Conservation (phyloP, 2,113 vertebrate species). For the Chascanopsetta lugubris region DNA sequence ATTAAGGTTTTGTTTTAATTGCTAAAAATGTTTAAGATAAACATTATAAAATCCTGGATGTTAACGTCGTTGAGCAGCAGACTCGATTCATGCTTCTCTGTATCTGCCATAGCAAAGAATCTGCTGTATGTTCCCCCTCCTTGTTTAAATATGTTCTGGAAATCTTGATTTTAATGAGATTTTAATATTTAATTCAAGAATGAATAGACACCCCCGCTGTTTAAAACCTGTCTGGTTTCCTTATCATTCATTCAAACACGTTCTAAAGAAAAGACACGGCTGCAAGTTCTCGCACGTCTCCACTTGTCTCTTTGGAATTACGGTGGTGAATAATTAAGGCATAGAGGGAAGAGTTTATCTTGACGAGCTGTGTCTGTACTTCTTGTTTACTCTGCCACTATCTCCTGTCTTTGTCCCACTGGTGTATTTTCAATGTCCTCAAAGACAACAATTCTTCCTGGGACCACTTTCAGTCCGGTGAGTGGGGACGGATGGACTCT, state of each 20-base stretch:
- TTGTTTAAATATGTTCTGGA: not conserved
- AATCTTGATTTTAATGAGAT: not conserved
- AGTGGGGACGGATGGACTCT: slow-evolving; percentile 48
- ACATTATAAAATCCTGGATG: not conserved
- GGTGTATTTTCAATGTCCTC: slow-evolving; percentile 47
- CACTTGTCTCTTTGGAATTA: not conserved
- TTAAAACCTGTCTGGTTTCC: not conserved
- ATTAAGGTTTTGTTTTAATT: no score
- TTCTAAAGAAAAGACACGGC: not conserved
- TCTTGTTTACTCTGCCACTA: slow-evolving; percentile 9
- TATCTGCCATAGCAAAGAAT: not conserved
- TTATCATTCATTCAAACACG: not conserved
- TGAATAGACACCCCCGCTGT: not conserved
- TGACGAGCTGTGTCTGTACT: not conserved
- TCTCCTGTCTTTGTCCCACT: slow-evolving; percentile 32
- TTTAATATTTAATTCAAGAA: not conserved
- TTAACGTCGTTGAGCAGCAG: not conserved
- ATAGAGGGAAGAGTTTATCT: not conserved
- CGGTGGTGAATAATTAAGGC: not conserved
- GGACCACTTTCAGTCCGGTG: slow-evolving; percentile 80
- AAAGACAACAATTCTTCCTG: slow-evolving; percentile 82
- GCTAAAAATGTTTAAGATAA: no score
- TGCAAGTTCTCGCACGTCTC: not conserved
- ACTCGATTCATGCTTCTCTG: no score
- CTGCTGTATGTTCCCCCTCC: not conserved